Percentiles rank a stretch among this genome's conserved stretches.
phyloP scores from a whole-genome alignment of 2,113 vertebrate species.

The Scophthalmus maximus region DNA sequence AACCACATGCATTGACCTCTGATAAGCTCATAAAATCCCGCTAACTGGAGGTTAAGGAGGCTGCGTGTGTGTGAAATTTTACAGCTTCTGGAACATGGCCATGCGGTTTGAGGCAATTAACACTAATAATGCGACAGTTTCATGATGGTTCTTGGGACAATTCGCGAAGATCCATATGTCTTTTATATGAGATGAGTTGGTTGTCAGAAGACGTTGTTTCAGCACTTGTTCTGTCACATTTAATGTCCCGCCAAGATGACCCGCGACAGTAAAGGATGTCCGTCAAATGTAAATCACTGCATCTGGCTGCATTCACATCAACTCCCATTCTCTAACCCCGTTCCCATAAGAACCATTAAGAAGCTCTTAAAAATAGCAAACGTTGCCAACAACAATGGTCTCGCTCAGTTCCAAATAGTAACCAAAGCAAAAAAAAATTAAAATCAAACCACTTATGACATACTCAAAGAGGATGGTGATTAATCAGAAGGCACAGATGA shows the following conservation, averaged over 20 bases:
- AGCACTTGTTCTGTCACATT: constrained; percentile 23
- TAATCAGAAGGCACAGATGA: constrained; percentile 51
- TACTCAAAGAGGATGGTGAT: constrained; percentile 31
- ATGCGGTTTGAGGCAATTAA: constrained; percentile 16
- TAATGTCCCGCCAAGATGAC: constrained; percentile 31
- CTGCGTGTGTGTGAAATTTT: neutral
- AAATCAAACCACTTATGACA: neutral
- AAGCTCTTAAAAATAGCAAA: constrained; percentile 12
- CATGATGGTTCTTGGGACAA: neutral
- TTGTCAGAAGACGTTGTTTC: constrained; percentile 6
- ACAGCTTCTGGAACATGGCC: neutral
- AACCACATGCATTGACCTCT: neutral
- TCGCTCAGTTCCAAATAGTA: constrained; percentile 10
- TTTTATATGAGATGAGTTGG: neutral
- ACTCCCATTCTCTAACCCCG: constrained; percentile 18
- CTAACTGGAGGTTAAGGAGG: neutral
- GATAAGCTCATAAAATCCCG: neutral
- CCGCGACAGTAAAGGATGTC: constrained; percentile 18
- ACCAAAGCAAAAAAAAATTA: constrained; percentile 11
- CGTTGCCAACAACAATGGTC: constrained; percentile 18
- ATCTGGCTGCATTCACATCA: too few relatives aligned
- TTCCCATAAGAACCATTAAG: neutral
- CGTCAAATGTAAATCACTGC: constrained; percentile 10
- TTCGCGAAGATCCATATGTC: neutral
- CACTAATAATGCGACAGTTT: neutral